Evolutionary conservation across 2,888 invertebrate genomes (phyloP).

Genomic region (Phaedon cochleariae): DNA sequence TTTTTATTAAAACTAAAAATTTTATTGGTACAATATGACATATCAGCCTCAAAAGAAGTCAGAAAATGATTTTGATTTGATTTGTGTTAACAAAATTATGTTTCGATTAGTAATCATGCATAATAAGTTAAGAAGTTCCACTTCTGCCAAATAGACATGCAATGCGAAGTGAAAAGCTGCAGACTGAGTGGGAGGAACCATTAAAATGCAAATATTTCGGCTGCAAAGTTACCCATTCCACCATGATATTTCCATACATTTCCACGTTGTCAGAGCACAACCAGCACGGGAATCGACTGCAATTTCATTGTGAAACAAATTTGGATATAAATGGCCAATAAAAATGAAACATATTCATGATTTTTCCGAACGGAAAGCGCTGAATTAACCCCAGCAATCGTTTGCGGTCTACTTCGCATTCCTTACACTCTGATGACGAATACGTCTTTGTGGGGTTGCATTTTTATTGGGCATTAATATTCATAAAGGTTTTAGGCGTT

Average conservation of each 20-base stretch:
- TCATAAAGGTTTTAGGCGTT: conserved; percentile 46
- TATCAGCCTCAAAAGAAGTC: too few relatives aligned
- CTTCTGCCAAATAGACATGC: conserved; percentile 50
- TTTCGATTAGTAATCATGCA: too few relatives aligned
- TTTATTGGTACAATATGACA: too few relatives aligned
- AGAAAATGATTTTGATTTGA: too few relatives aligned
- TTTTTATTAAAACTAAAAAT: too few relatives aligned
- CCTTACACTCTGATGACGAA: conserved; percentile 55
- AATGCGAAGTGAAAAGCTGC: conserved; percentile 57
- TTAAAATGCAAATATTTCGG: conserved; percentile 63
- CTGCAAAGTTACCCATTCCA: conserved; percentile 51
- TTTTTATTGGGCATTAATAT: conserved; percentile 52
- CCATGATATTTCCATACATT: conserved; percentile 52
- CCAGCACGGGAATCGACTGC: conserved; percentile 41
- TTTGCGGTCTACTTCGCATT: conserved; percentile 47
- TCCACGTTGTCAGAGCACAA: conserved; percentile 44
- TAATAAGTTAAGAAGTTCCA: not conserved
- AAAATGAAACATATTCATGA: conserved; percentile 65
- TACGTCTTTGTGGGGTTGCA: conserved; percentile 46
- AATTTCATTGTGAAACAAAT: conserved; percentile 58
- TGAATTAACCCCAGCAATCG: conserved; percentile 57
- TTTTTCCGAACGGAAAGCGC: conserved; percentile 60
- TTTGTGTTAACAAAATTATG: too few relatives aligned
- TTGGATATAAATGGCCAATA: conserved; percentile 63
- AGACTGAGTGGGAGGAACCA: conserved; percentile 58